Conservation (phyloP, 2,113 vertebrate species). For the Crotophaga sulcirostris region DNA sequence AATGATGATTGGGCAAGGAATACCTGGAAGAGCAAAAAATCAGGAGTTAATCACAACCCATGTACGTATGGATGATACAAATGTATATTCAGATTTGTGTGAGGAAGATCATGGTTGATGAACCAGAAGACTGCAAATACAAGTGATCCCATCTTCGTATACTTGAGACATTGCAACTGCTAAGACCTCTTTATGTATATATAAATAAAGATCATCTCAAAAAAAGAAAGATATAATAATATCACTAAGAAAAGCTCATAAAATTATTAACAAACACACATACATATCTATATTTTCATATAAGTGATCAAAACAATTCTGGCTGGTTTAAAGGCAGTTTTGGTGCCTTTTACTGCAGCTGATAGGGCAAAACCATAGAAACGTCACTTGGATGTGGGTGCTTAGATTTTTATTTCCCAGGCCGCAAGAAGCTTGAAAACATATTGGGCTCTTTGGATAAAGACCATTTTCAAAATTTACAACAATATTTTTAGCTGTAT, state of each 20-base stretch:
- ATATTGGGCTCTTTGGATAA: not conserved
- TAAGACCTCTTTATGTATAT: not conserved
- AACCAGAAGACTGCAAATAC: not conserved
- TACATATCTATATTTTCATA: not conserved
- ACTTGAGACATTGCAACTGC: not conserved
- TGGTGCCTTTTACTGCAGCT: not conserved
- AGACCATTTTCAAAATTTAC: not conserved
- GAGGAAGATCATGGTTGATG: not conserved
- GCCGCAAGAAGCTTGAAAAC: not conserved
- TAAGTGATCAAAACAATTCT: not conserved
- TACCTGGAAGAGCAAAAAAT: conserved; percentile 76
- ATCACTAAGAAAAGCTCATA: not conserved
- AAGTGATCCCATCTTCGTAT: not conserved
- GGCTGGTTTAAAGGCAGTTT: not conserved
- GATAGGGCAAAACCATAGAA: not conserved
- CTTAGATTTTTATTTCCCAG: not conserved
- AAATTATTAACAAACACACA: not conserved
- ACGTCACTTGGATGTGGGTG: not conserved
- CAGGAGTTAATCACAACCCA: not conserved
- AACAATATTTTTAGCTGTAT: not conserved
- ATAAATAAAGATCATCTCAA: not conserved
- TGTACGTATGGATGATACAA: not conserved
- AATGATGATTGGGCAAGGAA: conserved; percentile 90
- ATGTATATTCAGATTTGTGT: not conserved
- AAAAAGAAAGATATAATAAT: not conserved